Evolutionary conservation across 1,140 invertebrate species (phyloP).

Genomic region (Drusus annulatus): DNA sequence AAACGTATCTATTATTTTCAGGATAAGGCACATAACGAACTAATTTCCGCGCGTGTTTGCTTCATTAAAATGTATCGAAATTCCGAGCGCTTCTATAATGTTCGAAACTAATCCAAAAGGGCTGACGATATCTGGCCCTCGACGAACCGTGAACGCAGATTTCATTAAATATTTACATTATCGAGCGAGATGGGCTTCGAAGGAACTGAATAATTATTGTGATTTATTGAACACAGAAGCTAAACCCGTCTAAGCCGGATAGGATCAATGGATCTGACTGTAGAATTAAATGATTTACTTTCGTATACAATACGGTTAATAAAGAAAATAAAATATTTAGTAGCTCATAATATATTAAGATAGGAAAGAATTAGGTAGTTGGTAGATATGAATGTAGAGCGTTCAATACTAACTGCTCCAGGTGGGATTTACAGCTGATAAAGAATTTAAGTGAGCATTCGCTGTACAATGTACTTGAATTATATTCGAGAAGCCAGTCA

Average conservation of each 20-base stretch:
- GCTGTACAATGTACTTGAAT: too few relatives aligned
- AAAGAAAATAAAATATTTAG: too few relatives aligned
- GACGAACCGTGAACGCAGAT: constrained; percentile 36
- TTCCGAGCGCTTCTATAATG: neutral
- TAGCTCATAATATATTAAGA: too few relatives aligned
- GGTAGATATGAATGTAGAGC: too few relatives aligned
- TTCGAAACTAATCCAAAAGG: constrained; percentile 20
- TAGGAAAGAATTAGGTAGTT: too few relatives aligned
- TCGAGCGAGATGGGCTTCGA: constrained; percentile 22
- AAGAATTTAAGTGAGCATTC: too few relatives aligned
- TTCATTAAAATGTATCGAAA: constrained; percentile 32
- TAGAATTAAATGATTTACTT: too few relatives aligned
- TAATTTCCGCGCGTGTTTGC: constrained; percentile 1
- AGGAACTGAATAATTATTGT: constrained; percentile 1
- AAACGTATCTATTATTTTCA: too few relatives aligned
- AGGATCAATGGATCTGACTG: neutral
- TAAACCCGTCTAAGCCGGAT: neutral
- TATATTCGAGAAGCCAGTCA: too few relatives aligned
- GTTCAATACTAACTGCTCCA: too few relatives aligned
- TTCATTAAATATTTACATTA: constrained; percentile 53
- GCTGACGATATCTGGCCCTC: constrained; percentile 5
- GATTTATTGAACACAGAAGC: constrained; percentile 8
- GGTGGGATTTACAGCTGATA: too few relatives aligned
- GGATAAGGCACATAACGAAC: neutral
- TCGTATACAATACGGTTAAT: too few relatives aligned